Percentiles rank a stretch among this genome's conserved stretches.
Conservation (phyloP, 2,888 invertebrate species). For the Lasioglossum zephyrum region DNA sequence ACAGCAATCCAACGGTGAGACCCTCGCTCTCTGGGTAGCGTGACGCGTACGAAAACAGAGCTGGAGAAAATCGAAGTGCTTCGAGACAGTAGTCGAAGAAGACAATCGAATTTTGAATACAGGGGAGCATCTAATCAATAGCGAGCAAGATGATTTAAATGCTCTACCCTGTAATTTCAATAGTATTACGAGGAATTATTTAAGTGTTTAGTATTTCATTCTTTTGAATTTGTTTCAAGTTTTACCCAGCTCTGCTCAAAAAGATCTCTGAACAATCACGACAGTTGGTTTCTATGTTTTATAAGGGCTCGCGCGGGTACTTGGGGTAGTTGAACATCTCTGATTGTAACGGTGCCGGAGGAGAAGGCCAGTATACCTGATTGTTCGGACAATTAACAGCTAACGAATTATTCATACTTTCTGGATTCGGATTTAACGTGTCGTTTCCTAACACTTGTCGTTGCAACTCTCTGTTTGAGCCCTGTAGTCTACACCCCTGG, state of each 20-base stretch:
- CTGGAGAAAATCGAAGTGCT: background rate
- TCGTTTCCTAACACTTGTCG: constrained; percentile 48
- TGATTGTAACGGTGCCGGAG: constrained; percentile 69
- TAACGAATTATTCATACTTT: constrained; percentile 56
- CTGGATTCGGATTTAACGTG: constrained; percentile 42
- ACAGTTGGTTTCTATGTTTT: constrained; percentile 74
- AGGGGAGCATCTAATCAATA: background rate
- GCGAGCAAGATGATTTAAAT: background rate
- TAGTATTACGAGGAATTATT: too few species aligned
- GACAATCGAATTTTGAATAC: background rate
- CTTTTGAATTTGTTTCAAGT: background rate
- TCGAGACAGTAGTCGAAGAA: background rate
- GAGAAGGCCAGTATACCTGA: constrained; percentile 78
- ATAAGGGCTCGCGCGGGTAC: constrained; percentile 81
- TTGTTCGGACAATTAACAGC: constrained; percentile 51
- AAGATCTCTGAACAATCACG: constrained; percentile 35
- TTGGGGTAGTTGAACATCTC: constrained; percentile 77
- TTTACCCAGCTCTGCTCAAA: background rate
- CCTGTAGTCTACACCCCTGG: constrained; percentile 33
- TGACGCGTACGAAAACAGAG: background rate
- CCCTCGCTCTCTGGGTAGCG: background rate
- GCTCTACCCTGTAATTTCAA: background rate
- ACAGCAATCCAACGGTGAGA: constrained; percentile 95
- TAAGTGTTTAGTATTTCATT: background rate
- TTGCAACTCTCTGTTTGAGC: constrained; percentile 34